Conservation (phyloP, 2,888 invertebrate genomes). For the Amblyjoppa fuscipennis region DNA sequence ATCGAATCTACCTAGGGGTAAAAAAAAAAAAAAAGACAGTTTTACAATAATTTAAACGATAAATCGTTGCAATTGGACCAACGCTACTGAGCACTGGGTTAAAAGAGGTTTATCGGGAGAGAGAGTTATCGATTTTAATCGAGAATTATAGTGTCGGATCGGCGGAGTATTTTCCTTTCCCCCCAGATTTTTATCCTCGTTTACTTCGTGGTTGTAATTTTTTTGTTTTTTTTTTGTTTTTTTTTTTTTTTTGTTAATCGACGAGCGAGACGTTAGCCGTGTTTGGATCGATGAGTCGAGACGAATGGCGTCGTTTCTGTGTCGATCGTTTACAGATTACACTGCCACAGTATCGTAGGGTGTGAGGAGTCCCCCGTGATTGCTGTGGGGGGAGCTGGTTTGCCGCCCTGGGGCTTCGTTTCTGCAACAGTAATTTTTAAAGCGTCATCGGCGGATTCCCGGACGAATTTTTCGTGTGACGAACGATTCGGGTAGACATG, state of each 20-base stretch:
- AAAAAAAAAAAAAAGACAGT: conserved; percentile 27
- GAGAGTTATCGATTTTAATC: conserved; percentile 7
- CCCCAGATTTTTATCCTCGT: conserved; percentile 56
- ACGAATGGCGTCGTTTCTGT: conserved; percentile 53
- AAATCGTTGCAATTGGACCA: conserved; percentile 80
- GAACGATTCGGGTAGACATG: conserved; percentile 27
- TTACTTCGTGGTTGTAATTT: conserved; percentile 27
- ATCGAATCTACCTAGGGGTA: conserved; percentile 67
- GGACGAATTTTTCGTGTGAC: not conserved
- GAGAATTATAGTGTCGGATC: conserved; percentile 45
- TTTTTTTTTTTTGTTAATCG: conserved; percentile 13
- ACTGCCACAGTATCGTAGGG: conserved; percentile 99
- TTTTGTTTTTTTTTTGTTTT: conserved; percentile 18
- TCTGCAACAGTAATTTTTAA: conserved; percentile 87
- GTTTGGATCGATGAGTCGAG: conserved; percentile 52
- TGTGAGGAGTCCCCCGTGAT: conserved; percentile 93
- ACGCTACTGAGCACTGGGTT: conserved; percentile 74
- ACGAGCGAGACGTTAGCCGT: conserved; percentile 55
- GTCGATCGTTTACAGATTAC: conserved; percentile 92
- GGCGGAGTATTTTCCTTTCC: conserved; percentile 58
- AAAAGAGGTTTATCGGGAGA: conserved; percentile 43
- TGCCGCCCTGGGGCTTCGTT: conserved; percentile 94
- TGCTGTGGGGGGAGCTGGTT: conserved; percentile 86
- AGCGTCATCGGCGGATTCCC: conserved; percentile 22
- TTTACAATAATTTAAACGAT: conserved; percentile 68